Conservation (phyloP, 2,113 vertebrate genomes). For the Erythrolamprus reginae region DNA sequence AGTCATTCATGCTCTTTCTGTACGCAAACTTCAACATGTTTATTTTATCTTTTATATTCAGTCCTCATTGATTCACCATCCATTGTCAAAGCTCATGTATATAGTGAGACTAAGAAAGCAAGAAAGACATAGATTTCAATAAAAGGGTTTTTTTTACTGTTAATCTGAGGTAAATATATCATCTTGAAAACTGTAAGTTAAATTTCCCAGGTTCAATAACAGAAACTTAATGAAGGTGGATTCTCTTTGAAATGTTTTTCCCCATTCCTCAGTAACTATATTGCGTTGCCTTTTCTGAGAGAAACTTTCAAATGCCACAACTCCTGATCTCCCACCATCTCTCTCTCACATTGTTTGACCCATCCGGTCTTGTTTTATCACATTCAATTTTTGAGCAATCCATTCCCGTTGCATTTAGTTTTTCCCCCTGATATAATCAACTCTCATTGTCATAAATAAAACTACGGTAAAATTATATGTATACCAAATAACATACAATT, state of each 20-base stretch:
- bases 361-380: neutral
- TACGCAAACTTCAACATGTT: neutral
- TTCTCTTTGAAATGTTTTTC: neutral
- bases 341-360: neutral
- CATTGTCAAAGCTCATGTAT: neutral
- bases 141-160: neutral
- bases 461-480: neutral
- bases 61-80: neutral
- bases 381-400: neutral
- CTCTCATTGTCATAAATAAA: neutral
- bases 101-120: neutral
- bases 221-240: neutral
- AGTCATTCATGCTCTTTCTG: neutral
- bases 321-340: neutral
- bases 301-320: neutral
- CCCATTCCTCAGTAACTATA: neutral
- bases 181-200: neutral
- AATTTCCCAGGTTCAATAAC: neutral
- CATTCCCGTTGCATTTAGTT: neutral
- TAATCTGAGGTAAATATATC: neutral
- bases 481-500: neutral
- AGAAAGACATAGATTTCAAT: neutral
- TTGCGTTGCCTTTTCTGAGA: neutral
- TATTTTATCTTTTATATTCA: neutral
- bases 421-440: neutral